Conservation (phyloP, 2,797 vertebrate species). For the Myripristis murdjan region DNA sequence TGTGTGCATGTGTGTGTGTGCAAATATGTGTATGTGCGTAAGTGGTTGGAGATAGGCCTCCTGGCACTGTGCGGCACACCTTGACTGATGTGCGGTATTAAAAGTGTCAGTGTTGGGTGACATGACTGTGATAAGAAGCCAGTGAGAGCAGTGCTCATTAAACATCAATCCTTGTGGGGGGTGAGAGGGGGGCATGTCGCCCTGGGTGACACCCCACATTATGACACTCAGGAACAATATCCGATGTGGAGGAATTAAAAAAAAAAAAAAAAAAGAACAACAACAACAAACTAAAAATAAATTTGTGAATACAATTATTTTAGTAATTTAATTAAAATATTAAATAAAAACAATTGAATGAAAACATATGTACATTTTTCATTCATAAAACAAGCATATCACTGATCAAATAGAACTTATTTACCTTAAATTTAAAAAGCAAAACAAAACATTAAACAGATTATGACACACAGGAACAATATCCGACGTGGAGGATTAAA, state of each 20-base stretch:
- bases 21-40: constrained; percentile 21
- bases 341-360: no score
- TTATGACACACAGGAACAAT: no score
- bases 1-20: constrained; percentile 2
- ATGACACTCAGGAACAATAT: constrained; percentile 52
- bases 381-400: no score
- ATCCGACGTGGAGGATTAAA: no score
- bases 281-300: no score
- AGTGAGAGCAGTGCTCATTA: constrained; percentile 80
- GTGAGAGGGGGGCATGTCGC: constrained; percentile 69
- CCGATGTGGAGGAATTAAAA: no score
- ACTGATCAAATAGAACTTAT: no score
- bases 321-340: no score
- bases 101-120: constrained; percentile 78
- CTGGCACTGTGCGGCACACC: constrained; percentile 48
- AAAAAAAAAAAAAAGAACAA: background rate
- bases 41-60: constrained; percentile 68
- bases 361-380: no score
- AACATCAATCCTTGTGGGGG: constrained; percentile 77
- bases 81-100: constrained; percentile 81
- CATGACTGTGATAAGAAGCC: constrained; percentile 76
- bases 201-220: constrained; percentile 58
- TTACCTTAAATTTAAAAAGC: no score
- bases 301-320: no score
- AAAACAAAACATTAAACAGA: no score